Conservation (phyloP, 2,888 invertebrate genomes). For the Drosophila cyrtoloma region DNA sequence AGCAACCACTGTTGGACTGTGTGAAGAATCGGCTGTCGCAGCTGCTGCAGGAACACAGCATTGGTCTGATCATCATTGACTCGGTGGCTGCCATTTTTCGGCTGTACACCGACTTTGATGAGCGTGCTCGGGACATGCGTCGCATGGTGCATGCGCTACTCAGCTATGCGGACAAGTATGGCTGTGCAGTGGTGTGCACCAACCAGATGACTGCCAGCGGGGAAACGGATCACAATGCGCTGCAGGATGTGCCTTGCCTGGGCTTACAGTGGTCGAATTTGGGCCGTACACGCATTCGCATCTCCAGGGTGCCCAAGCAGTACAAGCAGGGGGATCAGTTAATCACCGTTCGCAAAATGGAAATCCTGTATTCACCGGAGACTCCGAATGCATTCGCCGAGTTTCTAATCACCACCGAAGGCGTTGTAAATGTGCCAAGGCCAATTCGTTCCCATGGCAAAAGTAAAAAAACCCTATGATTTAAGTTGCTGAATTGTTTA, state of each 20-base stretch:
- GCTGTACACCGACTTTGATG: slow-evolving; percentile 85
- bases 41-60: slow-evolving; percentile 86
- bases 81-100: slow-evolving; percentile 91
- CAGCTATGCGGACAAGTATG: slow-evolving; percentile 86
- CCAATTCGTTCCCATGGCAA: slow-evolving; percentile 8
- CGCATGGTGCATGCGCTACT: slow-evolving; percentile 87
- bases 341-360: slow-evolving; percentile 85
- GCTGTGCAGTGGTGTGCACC: slow-evolving; percentile 88
- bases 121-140: slow-evolving; percentile 87
- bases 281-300: slow-evolving; percentile 87
- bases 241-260: slow-evolving; percentile 86
- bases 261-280: slow-evolving; percentile 89
- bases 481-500: slow-evolving; percentile 55
- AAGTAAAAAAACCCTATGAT: slow-evolving; percentile 1
- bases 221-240: not conserved
- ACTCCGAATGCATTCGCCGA: slow-evolving; percentile 85
- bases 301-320: slow-evolving; percentile 84
- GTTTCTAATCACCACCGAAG: slow-evolving; percentile 86
- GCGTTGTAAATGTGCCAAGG: slow-evolving; percentile 81
- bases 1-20: slow-evolving; percentile 87
- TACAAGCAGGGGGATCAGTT: slow-evolving; percentile 65
- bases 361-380: slow-evolving; percentile 88
- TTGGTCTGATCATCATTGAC: slow-evolving; percentile 90
- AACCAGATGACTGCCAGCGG: slow-evolving; percentile 88
- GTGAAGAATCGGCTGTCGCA: slow-evolving; percentile 86